These are phyloP conservation scores for Heliconius eleuchia DNA, from an alignment of 1,140 invertebrate genomes.

Conservation along the genomic window DNA sequence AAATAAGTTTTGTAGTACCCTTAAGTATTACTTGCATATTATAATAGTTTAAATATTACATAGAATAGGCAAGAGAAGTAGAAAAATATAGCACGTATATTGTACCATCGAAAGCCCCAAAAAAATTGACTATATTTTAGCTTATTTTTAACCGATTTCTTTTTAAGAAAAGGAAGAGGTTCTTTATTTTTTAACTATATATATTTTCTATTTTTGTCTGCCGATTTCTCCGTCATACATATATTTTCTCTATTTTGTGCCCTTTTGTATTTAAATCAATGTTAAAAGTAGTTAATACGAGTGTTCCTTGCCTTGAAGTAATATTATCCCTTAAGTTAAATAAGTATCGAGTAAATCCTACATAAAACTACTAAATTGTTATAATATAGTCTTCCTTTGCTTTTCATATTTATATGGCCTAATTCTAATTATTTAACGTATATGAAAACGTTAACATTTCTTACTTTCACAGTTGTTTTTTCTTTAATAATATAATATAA, in stretches of 20 bases:
- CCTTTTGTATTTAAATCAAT: neutral
- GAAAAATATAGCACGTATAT: neutral
- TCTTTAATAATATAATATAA: neutral
- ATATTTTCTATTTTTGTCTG: too few species aligned
- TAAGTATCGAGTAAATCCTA: neutral
- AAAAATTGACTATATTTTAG: too few species aligned
- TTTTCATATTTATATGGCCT: conserved; percentile 2
- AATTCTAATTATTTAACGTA: neutral
- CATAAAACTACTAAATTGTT: neutral
- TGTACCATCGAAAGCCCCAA: too few species aligned
- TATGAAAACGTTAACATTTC: neutral
- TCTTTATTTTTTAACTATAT: too few species aligned
- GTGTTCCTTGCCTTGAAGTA: conserved; percentile 1
- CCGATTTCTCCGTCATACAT: too few species aligned
- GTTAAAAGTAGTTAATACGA: neutral
- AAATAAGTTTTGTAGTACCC: neutral
- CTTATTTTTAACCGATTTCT: too few species aligned
- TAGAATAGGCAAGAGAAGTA: neutral
- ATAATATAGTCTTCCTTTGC: neutral
- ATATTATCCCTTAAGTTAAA: neutral
- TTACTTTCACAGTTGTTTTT: neutral
- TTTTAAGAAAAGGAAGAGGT: too few species aligned
- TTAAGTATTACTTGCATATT: neutral
- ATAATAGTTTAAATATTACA: neutral
- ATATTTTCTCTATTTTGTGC: neutral